Evolutionary conservation across 2,797 vertebrate genomes (phyloP), one percentile per base, ranked within the genome.

Genomic region (Danionella dracula): DNA sequence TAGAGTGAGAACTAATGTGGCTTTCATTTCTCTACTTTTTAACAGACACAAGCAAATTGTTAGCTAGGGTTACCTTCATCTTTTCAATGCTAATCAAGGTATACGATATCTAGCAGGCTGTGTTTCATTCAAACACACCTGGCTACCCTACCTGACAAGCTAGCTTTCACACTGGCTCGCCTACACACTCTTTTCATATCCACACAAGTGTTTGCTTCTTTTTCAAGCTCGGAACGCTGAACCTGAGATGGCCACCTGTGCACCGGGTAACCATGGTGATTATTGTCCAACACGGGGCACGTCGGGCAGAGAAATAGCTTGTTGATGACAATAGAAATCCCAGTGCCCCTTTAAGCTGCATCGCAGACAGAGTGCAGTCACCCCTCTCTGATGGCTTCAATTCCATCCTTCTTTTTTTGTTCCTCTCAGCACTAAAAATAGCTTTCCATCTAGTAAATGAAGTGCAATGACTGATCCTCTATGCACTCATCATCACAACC

Each of bases 391-490:
- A 42, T 2, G 1, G 41, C 20, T 56, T 56, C 13, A 17, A 55
- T 37, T 41, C 70, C 27, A 20, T 35, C 38, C 1, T 17, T 20
- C 8, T 34, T 10, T 29, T 4, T 35, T 34, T 32, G 15, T 27
- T 32, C 20, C 42, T 42, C 41, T 31, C n/a, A 1, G 12, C 15
- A 78, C 79, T 76, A 84, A 84, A 87, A 86, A 85, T 86, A 84
- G 82, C 80, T 85, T 84, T 85, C 83, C 76, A 12, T 49, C 44
- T 12, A 79, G 84, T 84, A 83, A 86, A 87, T 86, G 76, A 83
- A 85, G 84, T 80, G 82, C 72, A 78, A 79, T 66, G 75, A 82
- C 20, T 16, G 51, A 81, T 74, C 79, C 41, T 3, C 72, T 42
- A 37, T 29, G 71, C 68, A 68, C 77, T 76, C 53, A 70, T 62